Conservation (phyloP, 2,113 vertebrate species). For the Limanda limanda region DNA sequence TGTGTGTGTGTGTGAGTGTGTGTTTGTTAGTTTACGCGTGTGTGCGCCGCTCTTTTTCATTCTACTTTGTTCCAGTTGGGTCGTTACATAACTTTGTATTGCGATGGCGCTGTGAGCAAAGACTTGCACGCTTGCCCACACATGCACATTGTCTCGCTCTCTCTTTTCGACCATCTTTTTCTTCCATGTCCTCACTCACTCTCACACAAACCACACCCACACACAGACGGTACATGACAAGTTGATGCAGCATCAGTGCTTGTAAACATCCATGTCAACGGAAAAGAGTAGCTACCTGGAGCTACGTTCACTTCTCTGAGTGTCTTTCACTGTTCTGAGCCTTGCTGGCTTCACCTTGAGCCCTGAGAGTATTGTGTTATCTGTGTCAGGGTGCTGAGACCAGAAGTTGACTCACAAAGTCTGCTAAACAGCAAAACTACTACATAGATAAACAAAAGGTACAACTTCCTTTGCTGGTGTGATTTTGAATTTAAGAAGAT, state of each 20-base stretch:
- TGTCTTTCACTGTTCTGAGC: no score
- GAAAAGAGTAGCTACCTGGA: slow-evolving; percentile 14
- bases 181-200: slow-evolving; percentile 9
- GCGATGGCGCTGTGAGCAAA: slow-evolving; percentile 13
- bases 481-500: no score
- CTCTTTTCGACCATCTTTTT: slow-evolving; percentile 30
- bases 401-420: no score
- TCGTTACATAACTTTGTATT: slow-evolving; percentile 24
- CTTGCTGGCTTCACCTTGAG: no score
- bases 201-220: slow-evolving; percentile 6
- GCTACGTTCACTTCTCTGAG: not conserved
- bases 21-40: not conserved
- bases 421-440: no score
- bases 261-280: not conserved
- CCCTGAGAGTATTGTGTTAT: no score
- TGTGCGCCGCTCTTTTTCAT: slow-evolving; percentile 14
- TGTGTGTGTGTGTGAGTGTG: slow-evolving; percentile 1
- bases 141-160: not conserved
- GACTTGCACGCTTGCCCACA: not conserved
- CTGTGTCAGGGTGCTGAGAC: no score
- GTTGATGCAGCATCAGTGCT: slow-evolving; percentile 8
- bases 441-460: no score
- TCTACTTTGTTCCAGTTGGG: slow-evolving; percentile 10
- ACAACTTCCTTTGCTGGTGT: no score
- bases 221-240: slow-evolving; percentile 35